Conservation (phyloP, 2,113 vertebrate genomes). For the Caloenas nicobarica region DNA sequence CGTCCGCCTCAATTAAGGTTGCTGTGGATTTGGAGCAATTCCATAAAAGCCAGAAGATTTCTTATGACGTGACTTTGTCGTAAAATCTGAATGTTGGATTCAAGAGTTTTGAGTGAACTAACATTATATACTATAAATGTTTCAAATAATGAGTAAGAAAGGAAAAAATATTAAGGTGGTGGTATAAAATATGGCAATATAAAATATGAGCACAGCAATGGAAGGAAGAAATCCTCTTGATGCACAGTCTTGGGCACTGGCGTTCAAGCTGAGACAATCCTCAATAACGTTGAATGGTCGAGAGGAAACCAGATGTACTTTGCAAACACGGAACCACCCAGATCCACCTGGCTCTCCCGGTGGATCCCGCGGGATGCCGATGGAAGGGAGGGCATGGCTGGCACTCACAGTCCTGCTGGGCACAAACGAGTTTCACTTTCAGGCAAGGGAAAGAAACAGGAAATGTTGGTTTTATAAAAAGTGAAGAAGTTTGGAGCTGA, state of each 20-base stretch:
- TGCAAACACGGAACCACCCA: not conserved
- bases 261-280: not conserved
- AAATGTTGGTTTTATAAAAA: not conserved
- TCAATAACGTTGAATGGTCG: not conserved
- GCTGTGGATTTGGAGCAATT: not conserved
- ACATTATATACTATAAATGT: not conserved
- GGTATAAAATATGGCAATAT: not conserved
- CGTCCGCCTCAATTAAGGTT: not conserved
- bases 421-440: not conserved
- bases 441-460: not conserved
- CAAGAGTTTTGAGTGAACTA: not conserved
- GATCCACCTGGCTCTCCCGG: not conserved
- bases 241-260: not conserved
- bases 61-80: not conserved
- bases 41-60: not conserved
- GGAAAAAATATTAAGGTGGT: not conserved
- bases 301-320: not conserved
- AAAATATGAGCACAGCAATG: not conserved
- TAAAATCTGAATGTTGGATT: not conserved
- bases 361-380: not conserved
- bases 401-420: not conserved
- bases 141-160: not conserved
- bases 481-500: not conserved
- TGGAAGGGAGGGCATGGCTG: not conserved
- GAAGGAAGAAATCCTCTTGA: not conserved